Evolutionary conservation across 2,797 vertebrate species (phyloP).

Genomic region (Emys orbicularis): DNA sequence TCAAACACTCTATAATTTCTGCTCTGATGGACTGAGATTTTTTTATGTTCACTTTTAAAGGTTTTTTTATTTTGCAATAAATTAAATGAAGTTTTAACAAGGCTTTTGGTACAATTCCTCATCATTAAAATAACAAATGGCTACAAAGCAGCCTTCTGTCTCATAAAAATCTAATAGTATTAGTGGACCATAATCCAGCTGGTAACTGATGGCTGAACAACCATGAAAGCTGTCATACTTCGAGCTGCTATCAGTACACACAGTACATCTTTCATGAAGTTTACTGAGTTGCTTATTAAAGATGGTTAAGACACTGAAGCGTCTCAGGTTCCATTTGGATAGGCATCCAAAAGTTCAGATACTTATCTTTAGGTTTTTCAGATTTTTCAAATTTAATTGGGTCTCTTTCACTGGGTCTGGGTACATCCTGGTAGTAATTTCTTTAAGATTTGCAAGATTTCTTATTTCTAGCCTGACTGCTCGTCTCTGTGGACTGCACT

Average conservation of each 20-base stretch:
- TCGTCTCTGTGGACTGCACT: background rate
- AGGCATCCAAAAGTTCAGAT: constrained; percentile 39
- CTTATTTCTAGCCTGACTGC: background rate
- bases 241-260: constrained; percentile 55
- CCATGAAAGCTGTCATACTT: constrained; percentile 65
- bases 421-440: background rate
- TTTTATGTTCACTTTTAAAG: constrained; percentile 76
- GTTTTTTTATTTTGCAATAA: constrained; percentile 79
- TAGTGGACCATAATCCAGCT: constrained; percentile 80
- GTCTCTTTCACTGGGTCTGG: constrained; percentile 34
- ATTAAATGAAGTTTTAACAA: constrained; percentile 84
- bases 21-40: constrained; percentile 76
- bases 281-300: constrained; percentile 71
- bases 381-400: constrained; percentile 46
- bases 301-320: constrained; percentile 45
- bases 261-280: constrained; percentile 62
- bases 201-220: constrained; percentile 73
- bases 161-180: constrained; percentile 78
- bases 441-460: background rate
- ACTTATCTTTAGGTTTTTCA: constrained; percentile 40
- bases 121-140: constrained; percentile 83
- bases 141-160: constrained; percentile 80
- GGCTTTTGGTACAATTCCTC: constrained; percentile 79
- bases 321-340: constrained; percentile 46
- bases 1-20: constrained; percentile 74